A percentile compares a stretch with the other conserved stretches of the same genome.
Evolutionary conservation across 1,140 invertebrate species (phyloP).

Genomic region (Mizuhopecten yessoensis): DNA sequence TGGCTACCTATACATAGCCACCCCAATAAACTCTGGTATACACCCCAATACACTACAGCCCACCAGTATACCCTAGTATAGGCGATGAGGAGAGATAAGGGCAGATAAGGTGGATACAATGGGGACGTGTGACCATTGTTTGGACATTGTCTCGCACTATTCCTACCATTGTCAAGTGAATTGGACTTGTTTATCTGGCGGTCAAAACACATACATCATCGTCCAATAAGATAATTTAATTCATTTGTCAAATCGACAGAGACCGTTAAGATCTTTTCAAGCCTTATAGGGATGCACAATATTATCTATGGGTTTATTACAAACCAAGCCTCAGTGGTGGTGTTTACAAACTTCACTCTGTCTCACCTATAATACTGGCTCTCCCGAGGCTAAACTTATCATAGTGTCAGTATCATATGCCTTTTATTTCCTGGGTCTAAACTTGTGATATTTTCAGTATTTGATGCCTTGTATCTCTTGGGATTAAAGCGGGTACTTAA

Average conservation of each 20-base stretch:
- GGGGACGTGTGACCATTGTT: background rate
- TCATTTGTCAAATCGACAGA: background rate
- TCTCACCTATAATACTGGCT: background rate
- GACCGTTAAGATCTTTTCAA: background rate
- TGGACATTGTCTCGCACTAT: background rate
- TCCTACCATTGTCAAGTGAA: background rate
- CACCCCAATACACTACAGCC: background rate
- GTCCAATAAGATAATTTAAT: slow-evolving; percentile 8
- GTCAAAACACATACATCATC: slow-evolving; percentile 14
- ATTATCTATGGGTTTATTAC: background rate
- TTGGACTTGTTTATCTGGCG: background rate
- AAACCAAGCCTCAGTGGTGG: background rate
- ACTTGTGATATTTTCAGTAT: too few species aligned
- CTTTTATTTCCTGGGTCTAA: too few species aligned
- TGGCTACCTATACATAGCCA: background rate
- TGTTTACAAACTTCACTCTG: background rate
- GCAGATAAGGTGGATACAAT: background rate
- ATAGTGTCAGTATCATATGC: too few species aligned
- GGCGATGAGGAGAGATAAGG: background rate
- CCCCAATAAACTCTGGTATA: background rate
- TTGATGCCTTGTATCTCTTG: too few species aligned
- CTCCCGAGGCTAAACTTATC: too few species aligned
- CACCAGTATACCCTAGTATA: background rate
- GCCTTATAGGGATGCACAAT: too few species aligned
- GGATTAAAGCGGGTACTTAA: too few species aligned